phyloP scores from a whole-genome alignment of 2,888 invertebrate species.

The Diadegma fenestrale region DNA sequence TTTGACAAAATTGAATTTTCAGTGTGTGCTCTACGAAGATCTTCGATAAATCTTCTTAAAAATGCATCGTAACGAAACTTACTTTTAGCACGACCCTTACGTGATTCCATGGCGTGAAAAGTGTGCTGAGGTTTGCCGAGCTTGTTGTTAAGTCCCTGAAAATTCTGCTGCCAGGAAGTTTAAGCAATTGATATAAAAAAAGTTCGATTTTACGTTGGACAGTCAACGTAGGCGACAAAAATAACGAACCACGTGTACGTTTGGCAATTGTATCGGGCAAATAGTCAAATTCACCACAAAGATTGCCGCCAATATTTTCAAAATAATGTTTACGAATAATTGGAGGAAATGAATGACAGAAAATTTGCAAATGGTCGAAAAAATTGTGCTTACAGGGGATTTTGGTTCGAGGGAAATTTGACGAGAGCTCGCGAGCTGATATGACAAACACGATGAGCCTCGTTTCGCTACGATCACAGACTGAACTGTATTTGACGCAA shows the following conservation, averaged over 20 bases:
- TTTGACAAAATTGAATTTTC: too few species aligned
- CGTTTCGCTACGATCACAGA: slow-evolving; percentile 66
- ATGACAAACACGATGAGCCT: slow-evolving; percentile 67
- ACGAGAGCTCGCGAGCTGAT: slow-evolving; percentile 26
- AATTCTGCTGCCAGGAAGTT: background rate
- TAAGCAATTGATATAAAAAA: background rate
- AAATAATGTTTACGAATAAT: background rate
- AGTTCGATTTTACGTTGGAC: background rate
- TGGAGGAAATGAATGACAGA: background rate
- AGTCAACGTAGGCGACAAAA: background rate
- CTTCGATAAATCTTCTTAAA: background rate
- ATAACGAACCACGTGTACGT: slow-evolving; percentile 8
- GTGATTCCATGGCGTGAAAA: slow-evolving; percentile 74
- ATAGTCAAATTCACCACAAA: slow-evolving; percentile 6
- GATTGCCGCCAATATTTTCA: background rate
- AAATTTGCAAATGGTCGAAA: background rate
- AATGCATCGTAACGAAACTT: slow-evolving; percentile 72
- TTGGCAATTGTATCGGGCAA: background rate
- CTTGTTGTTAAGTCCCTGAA: slow-evolving; percentile 31
- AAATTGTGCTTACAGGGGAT: background rate
- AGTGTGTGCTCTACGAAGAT: slow-evolving; percentile 29
- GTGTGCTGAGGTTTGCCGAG: slow-evolving; percentile 54
- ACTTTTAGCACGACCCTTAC: slow-evolving; percentile 82
- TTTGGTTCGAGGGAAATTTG: slow-evolving; percentile 4
- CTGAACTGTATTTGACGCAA: slow-evolving; percentile 75